Base-by-base conservation (phyloP, 1,140 invertebrate species). In the Drosophila ficusphila region DNA sequence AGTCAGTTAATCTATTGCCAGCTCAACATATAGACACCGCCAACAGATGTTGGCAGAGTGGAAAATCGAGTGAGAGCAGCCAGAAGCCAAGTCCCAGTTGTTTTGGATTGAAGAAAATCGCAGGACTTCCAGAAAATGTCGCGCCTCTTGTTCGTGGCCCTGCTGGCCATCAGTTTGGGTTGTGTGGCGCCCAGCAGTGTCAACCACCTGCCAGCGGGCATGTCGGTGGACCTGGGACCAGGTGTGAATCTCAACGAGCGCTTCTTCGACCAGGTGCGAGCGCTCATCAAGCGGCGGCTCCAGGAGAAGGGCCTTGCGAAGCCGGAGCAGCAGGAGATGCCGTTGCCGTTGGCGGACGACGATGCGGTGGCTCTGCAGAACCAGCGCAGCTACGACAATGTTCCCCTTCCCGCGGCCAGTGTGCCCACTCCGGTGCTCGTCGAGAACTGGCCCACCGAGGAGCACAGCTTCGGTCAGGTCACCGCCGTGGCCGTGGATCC, bases 401-500 rank as follows among this genome's bases (percentile, higher is more conserved):
- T 86, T 2, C 81, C 81, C 27, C 86, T 86, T 25, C 82, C 81
- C 4, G 72, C 90, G 1, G 61, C 85, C 33, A 79, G 61, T 60
- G 75, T 90, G 0, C 82, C 90, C 16, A 92, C 93, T 61, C 93
- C 94, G 2, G 93, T 93, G 77, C 94, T 94, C 54, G 93, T 95
- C 1, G 93, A 94, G 78, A 94, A 94, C 60, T 96, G 95, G 94
- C 96, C 95, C 31, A 92, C 93, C 51, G 93, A 93, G 60, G 93
- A 94, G 7, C 82, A 95, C 39, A 94, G 94, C 71, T 93, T 98
- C 19, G 97, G 97, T 2, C 96, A 98, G 92, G 95, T 98, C 54
- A 95, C 95, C 29, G 97, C 96, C 36, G 95, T 98, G 2, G 94
- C 96, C 3, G 95, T 97, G 8, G 96, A 98, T 92, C 94, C 93